Conservation (phyloP, 2,797 vertebrate genomes). For the Hapalemur alaotrensis region DNA sequence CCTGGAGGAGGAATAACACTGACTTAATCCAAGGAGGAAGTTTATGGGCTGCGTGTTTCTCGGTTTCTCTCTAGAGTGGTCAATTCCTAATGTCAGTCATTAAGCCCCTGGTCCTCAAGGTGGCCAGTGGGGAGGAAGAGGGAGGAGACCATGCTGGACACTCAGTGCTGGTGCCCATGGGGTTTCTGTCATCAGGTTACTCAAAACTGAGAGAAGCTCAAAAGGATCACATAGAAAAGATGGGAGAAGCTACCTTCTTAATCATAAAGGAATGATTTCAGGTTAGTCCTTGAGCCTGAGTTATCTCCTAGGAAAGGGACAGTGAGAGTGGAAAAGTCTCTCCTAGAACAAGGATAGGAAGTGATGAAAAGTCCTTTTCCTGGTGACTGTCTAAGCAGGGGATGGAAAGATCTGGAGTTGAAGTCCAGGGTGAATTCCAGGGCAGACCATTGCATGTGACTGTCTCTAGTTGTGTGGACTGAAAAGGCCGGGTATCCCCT, state of each 20-base stretch:
- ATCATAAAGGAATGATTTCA: not conserved
- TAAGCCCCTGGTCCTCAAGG: not conserved
- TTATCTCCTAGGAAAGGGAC: not conserved
- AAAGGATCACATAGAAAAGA: not conserved
- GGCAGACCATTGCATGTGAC: not conserved
- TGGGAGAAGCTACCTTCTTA: not conserved
- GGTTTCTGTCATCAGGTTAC: not conserved
- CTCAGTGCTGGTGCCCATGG: not conserved
- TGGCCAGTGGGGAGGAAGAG: not conserved
- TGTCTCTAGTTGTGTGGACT: not conserved
- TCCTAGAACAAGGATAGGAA: not conserved
- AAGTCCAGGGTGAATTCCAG: not conserved
- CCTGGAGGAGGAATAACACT: conserved; percentile 28
- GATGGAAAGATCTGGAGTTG: not conserved
- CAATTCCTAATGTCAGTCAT: not conserved
- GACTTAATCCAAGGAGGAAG: conserved; percentile 20
- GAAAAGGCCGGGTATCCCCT: not conserved
- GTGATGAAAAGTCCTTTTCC: not conserved
- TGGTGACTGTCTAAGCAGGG: not conserved
- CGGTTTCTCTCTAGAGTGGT: not conserved
- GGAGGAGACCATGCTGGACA: not conserved
- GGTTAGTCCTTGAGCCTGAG: not conserved
- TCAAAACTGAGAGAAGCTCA: not conserved
- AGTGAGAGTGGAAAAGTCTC: not conserved
- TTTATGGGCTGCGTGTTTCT: not conserved